Evolutionary conservation across 1,140 invertebrate species (phyloP).

Genomic region (Metopolophium dirhodum): DNA sequence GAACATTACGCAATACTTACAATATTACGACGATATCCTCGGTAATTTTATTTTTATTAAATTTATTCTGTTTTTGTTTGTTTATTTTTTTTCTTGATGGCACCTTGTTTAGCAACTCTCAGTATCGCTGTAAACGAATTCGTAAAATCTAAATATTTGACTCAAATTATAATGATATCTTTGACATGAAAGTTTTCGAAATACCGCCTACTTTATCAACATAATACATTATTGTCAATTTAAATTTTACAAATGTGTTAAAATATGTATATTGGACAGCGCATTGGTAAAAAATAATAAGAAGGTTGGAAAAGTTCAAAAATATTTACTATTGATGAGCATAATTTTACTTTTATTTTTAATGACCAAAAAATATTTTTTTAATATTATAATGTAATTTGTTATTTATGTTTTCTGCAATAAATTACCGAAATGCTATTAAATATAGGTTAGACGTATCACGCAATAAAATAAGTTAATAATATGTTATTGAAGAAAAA

Average conservation of each 20-base stretch:
- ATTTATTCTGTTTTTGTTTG: background rate
- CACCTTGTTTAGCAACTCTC: background rate
- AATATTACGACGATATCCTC: background rate
- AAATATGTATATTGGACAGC: background rate
- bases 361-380: background rate
- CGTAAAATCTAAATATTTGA: background rate
- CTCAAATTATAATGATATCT: background rate
- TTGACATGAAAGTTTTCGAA: background rate
- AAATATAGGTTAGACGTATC: background rate
- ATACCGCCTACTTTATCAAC: background rate
- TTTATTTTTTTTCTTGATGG: background rate
- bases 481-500: background rate
- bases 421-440: background rate
- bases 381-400: slow-evolving; percentile 8
- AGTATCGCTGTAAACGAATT: background rate
- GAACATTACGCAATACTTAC: background rate
- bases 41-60: background rate
- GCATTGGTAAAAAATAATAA: background rate
- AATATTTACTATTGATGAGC: background rate
- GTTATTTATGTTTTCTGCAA: background rate
- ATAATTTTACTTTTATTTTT: background rate
- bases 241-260: background rate
- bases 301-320: background rate
- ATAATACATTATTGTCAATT: background rate
- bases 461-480: slow-evolving; percentile 21